Percentiles rank a stretch among this genome's conserved stretches.
Conservation (phyloP, 1,140 invertebrate genomes). For the Xylocopa sonorina region DNA sequence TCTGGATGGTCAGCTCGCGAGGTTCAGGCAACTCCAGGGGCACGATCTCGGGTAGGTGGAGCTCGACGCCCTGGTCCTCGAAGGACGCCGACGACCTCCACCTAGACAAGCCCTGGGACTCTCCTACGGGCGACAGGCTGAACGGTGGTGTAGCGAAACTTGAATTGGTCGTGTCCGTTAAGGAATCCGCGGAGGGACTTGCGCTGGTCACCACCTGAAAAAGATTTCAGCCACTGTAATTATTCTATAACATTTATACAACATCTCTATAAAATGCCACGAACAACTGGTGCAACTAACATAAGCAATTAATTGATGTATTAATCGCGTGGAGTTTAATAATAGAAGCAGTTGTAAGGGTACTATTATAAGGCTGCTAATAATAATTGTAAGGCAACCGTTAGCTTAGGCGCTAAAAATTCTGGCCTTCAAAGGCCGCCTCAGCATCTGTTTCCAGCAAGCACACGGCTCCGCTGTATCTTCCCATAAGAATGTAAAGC, state of each 20-base stretch:
- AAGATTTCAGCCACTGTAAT: background rate
- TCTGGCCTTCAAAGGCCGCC: background rate
- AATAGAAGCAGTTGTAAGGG: no score
- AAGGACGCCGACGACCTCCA: constrained; percentile 88
- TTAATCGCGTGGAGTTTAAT: no score
- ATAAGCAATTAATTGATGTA: no score
- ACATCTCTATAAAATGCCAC: no score
- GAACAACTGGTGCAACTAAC: no score
- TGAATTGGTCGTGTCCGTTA: constrained; percentile 92
- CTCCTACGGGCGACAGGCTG: constrained; percentile 90
- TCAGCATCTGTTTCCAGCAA: background rate
- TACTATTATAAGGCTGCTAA: no score
- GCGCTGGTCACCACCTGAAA: constrained; percentile 86
- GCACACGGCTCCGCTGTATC: background rate
- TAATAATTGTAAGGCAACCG: no score
- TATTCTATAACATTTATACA: no score
- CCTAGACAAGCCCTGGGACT: constrained; percentile 89
- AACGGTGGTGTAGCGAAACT: constrained; percentile 92
- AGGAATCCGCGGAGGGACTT: constrained; percentile 90
- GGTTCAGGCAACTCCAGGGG: constrained; percentile 89
- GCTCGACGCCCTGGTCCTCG: constrained; percentile 86
- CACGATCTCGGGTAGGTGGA: constrained; percentile 90
- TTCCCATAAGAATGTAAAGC: background rate
- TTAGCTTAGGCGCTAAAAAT: background rate
- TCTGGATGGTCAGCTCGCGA: constrained; percentile 88